Evolutionary conservation across 1,140 invertebrate species (phyloP).

Genomic region (Brachionus rubens): DNA sequence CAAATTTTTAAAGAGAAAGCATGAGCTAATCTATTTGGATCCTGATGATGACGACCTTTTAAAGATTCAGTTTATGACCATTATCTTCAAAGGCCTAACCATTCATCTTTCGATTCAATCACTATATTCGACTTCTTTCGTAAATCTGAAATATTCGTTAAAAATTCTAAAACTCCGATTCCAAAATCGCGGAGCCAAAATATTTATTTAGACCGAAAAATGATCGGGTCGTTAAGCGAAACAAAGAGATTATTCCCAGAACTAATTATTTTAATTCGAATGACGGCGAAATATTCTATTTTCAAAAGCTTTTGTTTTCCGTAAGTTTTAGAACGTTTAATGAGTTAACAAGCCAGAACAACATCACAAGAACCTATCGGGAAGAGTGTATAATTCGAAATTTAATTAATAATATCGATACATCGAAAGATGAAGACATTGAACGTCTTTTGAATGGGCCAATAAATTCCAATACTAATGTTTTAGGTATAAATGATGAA

Average conservation of each 20-base stretch:
- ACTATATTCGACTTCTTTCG: background rate
- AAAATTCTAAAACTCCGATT: background rate
- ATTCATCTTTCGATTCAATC: background rate
- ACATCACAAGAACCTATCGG: background rate
- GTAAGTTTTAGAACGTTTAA: background rate
- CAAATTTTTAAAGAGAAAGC: conserved; percentile 7
- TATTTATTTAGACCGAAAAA: conserved; percentile 7
- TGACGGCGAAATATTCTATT: background rate
- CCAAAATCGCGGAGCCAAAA: background rate
- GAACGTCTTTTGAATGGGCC: background rate
- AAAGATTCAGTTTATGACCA: background rate
- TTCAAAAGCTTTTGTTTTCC: conserved; percentile 1
- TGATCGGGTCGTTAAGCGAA: background rate
- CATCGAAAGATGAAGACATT: background rate
- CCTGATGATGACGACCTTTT: background rate
- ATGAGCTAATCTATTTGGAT: background rate
- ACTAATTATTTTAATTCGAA: conserved; percentile 1
- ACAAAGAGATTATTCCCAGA: background rate
- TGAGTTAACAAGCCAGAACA: background rate
- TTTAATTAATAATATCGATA: conserved; percentile 2
- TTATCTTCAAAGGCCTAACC: background rate
- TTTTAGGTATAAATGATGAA: conserved; percentile 3
- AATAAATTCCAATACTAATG: background rate
- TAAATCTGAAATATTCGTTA: background rate
- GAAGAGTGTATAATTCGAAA: conserved; percentile 1